Evolutionary conservation across 2,888 invertebrate species (phyloP), one percentile per base, ranked within the genome.

Genomic region (Cabera pusaria): DNA sequence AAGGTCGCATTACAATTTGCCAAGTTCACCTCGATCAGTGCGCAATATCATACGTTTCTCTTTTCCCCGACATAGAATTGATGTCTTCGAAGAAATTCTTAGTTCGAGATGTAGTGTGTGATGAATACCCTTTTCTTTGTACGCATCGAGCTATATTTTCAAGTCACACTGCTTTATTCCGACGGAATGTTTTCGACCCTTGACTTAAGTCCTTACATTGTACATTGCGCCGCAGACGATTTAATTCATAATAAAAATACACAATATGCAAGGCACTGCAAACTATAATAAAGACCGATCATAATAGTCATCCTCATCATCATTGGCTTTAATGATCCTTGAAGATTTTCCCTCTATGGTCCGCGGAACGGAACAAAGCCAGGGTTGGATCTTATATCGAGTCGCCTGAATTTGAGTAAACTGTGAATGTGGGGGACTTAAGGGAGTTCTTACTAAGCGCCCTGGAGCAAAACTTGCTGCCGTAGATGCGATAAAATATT

Each of bases 1-100:
- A 48, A 62, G 63, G 55, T 58, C 49, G 48, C 37, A 44, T 38
- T 38, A 38, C 37, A 53, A 56, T 55, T 58, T 52, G 42, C 52
- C 21, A 52, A 52, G 40, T 40, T 53, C 43, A 48, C 48, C 48
- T 42, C 42, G 39, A 12, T 34, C 40, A 43, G 19, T 27, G 20
- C 36, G 36, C 47, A 34, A 24, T 25, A 33, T 31, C 10, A 22
- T 36, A 31, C 28, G 50, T 48, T 48, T 46, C 28, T 45, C 42
- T 48, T 50, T 44, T 46, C 20, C 20, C 38, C 27, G 31, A 27
- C 31, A 45, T 19, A 37, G 18, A 26, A 12, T 25, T 41, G 20
- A 41, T 29, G 21, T 11, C 6, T 24, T 19, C 34, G 43, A 36
- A 22, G 32, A 48, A 24, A 26, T 29, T 20, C 21, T 38, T 42